phyloP scores from a whole-genome alignment of 2,113 vertebrate genomes.

The Cyanistes caeruleus region DNA sequence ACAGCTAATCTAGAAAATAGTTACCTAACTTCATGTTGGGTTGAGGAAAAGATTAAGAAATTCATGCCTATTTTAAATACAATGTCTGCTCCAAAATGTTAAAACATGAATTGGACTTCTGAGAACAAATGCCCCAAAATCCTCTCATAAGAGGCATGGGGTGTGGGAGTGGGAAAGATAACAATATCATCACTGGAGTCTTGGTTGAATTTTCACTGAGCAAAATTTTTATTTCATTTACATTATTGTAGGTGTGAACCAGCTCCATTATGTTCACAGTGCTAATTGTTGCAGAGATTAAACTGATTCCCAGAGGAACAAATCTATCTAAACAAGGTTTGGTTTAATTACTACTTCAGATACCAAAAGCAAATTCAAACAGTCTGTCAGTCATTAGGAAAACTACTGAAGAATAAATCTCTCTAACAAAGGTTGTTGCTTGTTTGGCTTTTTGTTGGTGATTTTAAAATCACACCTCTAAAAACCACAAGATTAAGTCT shows the following conservation, averaged over 20 bases:
- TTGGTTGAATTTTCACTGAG: neutral
- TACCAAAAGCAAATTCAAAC: constrained; percentile 2
- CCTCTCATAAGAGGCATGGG: neutral
- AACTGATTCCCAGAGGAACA: neutral
- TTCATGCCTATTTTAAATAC: constrained; percentile 1
- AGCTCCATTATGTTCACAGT: neutral
- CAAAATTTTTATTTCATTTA: neutral
- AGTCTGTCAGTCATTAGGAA: neutral
- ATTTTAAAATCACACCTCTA: neutral
- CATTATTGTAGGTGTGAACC: neutral
- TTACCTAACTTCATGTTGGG: neutral
- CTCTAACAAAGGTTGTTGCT: neutral
- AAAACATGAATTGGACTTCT: neutral
- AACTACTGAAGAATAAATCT: neutral
- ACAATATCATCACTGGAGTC: neutral
- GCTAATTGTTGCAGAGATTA: neutral
- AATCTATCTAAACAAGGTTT: neutral
- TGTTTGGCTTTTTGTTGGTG: neutral
- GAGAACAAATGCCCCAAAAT: neutral
- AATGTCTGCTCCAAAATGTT: neutral
- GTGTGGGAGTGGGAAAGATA: neutral
- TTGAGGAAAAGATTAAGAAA: neutral
- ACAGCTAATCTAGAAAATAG: neutral
- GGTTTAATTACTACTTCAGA: neutral
- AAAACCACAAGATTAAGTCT: neutral